Evolutionary conservation across 2,888 invertebrate species (phyloP), one percentile per base, ranked within the genome.

Genomic region (Drosophila lutescens): DNA sequence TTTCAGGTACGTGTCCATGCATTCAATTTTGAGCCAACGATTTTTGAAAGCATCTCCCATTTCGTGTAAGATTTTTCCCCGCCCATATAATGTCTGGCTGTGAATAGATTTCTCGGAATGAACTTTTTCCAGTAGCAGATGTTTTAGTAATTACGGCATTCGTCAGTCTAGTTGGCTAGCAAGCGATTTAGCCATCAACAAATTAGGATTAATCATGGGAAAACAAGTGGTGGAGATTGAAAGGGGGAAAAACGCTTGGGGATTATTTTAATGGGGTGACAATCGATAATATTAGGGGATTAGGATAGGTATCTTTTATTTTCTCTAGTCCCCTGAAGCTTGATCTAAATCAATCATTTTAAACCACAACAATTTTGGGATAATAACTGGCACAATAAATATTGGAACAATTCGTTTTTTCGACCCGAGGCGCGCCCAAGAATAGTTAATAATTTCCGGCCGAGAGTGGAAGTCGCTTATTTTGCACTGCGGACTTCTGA

Each of bases 1-100:
- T 71, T 76, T 50, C 87, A 82, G 85, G 87, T 86, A 86, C 81
- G 82, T 86, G 73, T 77, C 61, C 62, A 66, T 74, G 63, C 66
- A 62, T 77, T 74, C 54, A 69, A 68, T 73, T 63, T 50, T 62
- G 38, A 30, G 49, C 50, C 49, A 68, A 15, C 51, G 32, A 61
- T 49, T 54, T 59, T 69, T 43, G 54, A 67, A 55, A 36, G 17
- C 50, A 34, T 59, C 50, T 63, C 63, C 40, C 49, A 40, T 70
- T 54, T 73, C 49, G 47, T 73, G 73, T 71, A 71, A 73, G 71
- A 65, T 54, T 65, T 50, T 50, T 32, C 40, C 44, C 41, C 40
- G 68, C 36, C 57, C 68, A 56, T 49, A 43, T 56, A 66, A 49
- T 9, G 56, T 36, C 68, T 71, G 71, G 32, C 61, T 40, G 50